Evolutionary conservation across 2,888 invertebrate genomes (phyloP).

Genomic region (Polylopha cassiicola): DNA sequence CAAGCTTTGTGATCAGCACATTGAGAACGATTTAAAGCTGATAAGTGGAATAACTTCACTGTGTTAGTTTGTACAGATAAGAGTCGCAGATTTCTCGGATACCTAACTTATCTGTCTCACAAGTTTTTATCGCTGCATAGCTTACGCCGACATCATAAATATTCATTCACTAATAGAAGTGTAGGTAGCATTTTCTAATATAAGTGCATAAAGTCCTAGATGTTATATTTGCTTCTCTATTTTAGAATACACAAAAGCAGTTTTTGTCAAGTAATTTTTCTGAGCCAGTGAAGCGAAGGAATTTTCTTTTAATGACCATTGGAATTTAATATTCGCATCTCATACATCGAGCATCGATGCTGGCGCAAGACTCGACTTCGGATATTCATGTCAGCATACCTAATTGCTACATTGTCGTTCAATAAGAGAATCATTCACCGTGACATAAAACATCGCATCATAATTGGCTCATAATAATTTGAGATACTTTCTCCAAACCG

Average conservation of each 20-base stretch:
- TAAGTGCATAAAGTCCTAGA: too few species aligned
- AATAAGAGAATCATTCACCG: conserved; percentile 40
- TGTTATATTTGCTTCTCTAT: too few species aligned
- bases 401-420: conserved; percentile 15
- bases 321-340: conserved; percentile 8
- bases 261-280: too few species aligned
- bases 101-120: conserved; percentile 12
- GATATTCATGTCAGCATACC: conserved; percentile 26
- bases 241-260: too few species aligned
- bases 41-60: conserved; percentile 31
- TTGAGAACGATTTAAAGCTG: conserved; percentile 31
- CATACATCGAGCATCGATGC: conserved; percentile 5
- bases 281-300: too few species aligned
- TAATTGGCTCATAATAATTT: conserved; percentile 70
- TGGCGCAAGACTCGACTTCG: conserved; percentile 24
- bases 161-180: too few species aligned
- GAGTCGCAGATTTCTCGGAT: conserved; percentile 8
- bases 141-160: too few species aligned
- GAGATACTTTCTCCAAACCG: conserved; percentile 60
- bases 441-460: conserved; percentile 52
- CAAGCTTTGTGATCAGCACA: conserved; percentile 17
- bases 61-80: conserved; percentile 26
- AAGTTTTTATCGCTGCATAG: too few species aligned
- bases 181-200: too few species aligned
- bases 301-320: conserved; percentile 3